A percentile compares a stretch with the other conserved stretches of the same genome.
Conservation (phyloP, 2,113 vertebrate species). For the Hemicordylus capensis region DNA sequence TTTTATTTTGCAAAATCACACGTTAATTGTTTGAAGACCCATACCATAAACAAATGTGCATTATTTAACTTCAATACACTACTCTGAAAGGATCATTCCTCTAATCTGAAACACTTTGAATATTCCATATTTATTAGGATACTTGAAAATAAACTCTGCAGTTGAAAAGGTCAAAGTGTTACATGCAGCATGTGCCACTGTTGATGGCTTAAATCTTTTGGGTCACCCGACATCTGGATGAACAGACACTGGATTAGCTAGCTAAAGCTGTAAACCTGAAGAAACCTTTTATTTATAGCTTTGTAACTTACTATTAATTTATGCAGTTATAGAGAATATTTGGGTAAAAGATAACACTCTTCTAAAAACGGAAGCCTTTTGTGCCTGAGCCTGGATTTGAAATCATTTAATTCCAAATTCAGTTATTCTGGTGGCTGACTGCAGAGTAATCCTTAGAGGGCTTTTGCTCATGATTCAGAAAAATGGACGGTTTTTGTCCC, state of each 20-base stretch:
- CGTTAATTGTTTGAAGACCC: no score
- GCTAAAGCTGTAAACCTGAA: neutral
- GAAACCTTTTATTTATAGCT: neutral
- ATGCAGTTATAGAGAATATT: neutral
- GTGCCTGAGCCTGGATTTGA: neutral
- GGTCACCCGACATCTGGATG: conserved; percentile 15
- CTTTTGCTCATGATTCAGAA: neutral
- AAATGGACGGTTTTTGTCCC: neutral
- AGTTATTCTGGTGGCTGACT: neutral
- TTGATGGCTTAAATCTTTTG: conserved; percentile 20
- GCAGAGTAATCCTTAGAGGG: neutral
- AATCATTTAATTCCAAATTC: conserved; percentile 14
- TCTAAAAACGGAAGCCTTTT: conserved; percentile 1
- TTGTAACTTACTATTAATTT: neutral
- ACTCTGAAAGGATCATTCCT: conserved; percentile 5
- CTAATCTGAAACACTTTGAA: conserved; percentile 23
- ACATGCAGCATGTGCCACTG: neutral
- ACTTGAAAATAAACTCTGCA: conserved; percentile 41
- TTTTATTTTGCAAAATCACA: no score
- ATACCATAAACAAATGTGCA: conserved; percentile 2
- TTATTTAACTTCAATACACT: neutral
- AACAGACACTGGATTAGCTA: conserved; percentile 2
- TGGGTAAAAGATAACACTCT: neutral
- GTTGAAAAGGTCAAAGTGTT: conserved; percentile 24
- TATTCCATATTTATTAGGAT: conserved; percentile 38